phyloP scores from a whole-genome alignment of 2,888 invertebrate genomes.

The Callyntrura guangdongensis region DNA sequence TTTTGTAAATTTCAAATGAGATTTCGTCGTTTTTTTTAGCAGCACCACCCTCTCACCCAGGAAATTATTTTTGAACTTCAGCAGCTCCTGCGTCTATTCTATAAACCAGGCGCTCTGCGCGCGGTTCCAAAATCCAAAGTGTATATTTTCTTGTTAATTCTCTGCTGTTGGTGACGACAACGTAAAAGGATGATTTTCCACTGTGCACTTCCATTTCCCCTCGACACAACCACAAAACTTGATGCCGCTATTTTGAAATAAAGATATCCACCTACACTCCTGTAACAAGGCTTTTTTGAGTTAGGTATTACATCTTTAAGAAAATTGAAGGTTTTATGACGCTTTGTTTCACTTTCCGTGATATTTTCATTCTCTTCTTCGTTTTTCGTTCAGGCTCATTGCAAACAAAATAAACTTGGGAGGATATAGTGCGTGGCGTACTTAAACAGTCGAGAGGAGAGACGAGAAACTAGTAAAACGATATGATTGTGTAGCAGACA shows the following conservation, averaged over 20 bases:
- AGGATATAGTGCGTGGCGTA: conserved; percentile 49
- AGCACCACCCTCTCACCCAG: neutral
- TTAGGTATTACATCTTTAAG: neutral
- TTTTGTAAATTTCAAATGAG: conserved; percentile 11
- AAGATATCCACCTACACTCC: neutral
- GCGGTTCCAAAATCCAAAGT: neutral
- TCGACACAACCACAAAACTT: neutral
- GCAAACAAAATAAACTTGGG: conserved; percentile 57
- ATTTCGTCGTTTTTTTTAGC: conserved; percentile 2
- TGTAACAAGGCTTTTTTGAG: neutral
- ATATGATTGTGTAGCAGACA: conserved; percentile 28
- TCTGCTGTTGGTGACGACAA: neutral
- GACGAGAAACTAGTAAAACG: conserved; percentile 13
- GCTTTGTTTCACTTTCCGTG: conserved; percentile 55
- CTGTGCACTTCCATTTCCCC: conserved; percentile 34
- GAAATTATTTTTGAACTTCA: conserved; percentile 39
- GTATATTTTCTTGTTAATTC: neutral
- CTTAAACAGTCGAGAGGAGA: conserved; percentile 36
- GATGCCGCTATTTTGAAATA: neutral
- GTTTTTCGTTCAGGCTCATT: conserved; percentile 58
- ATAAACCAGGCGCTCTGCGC: neutral
- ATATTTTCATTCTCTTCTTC: conserved; percentile 29
- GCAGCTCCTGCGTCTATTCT: neutral
- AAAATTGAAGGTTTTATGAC: conserved; percentile 59
- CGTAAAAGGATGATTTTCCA: conserved; percentile 22